Percentiles rank a stretch among this genome's conserved stretches.
Evolutionary conservation across 2,888 invertebrate species (phyloP).

Genomic region (Anthrax anthrax): DNA sequence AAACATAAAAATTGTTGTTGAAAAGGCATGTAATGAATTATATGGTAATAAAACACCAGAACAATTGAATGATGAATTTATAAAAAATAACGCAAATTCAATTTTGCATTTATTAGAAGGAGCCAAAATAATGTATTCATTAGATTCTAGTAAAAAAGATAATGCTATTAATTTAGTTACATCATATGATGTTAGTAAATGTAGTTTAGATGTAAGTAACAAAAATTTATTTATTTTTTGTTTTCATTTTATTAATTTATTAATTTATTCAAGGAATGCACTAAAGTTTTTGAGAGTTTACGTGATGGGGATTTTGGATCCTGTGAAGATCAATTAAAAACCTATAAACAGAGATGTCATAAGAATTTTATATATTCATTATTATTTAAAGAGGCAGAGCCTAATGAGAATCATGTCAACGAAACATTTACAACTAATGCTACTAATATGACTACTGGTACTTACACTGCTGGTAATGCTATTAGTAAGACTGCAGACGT

Average conservation of each 20-base stretch:
- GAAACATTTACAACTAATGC: background rate
- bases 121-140: conserved; percentile 62
- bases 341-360: conserved; percentile 59
- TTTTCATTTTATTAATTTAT: conserved; percentile 1
- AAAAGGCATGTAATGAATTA: conserved; percentile 29
- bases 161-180: conserved; percentile 48
- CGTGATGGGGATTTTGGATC: conserved; percentile 66
- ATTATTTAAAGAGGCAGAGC: conserved; percentile 44
- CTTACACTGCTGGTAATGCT: no score
- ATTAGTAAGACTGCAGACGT: background rate
- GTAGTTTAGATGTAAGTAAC: conserved; percentile 25
- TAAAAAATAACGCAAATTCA: conserved; percentile 43
- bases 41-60: conserved; percentile 44
- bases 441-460: no score
- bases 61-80: conserved; percentile 55
- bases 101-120: conserved; percentile 70
- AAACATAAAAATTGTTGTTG: conserved; percentile 27
- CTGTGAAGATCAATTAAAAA: conserved; percentile 50
- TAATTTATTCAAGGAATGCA: conserved; percentile 61
- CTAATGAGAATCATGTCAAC: conserved; percentile 16
- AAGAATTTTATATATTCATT: conserved; percentile 64
- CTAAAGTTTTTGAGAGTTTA: conserved; percentile 62
- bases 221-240: background rate
- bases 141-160: conserved; percentile 51
- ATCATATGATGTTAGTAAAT: conserved; percentile 36